Conservation (phyloP, 1,140 invertebrate genomes). For the Zaprionus ghesquierei region DNA sequence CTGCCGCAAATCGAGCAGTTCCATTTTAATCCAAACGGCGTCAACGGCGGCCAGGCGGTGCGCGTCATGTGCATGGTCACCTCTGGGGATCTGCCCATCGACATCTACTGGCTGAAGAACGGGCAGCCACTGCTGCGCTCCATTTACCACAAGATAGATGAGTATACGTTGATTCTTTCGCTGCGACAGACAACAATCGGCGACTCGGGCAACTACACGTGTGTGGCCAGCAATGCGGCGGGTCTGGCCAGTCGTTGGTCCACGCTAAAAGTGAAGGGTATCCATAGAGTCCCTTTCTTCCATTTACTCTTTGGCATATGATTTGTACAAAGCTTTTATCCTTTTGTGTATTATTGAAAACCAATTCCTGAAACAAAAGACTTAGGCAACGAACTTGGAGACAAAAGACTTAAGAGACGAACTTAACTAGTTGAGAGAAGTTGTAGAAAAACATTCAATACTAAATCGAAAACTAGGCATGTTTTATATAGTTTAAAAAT, state of each 20-base stretch:
- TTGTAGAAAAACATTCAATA: background rate
- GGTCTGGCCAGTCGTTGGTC: constrained; percentile 85
- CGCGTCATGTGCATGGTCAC: constrained; percentile 88
- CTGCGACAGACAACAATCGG: constrained; percentile 88
- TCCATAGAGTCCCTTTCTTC: background rate
- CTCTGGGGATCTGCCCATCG: constrained; percentile 88
- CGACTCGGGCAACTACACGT: constrained; percentile 87
- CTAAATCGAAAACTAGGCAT: background rate
- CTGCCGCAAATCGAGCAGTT: constrained; percentile 88
- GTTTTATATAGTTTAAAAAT: background rate
- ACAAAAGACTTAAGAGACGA: background rate
- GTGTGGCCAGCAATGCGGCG: constrained; percentile 87
- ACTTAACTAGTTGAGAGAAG: background rate
- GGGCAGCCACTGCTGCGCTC: constrained; percentile 72
- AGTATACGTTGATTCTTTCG: constrained; percentile 87
- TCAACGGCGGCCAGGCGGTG: constrained; percentile 87
- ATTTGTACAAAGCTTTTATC: constrained; percentile 27
- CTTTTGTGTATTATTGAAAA: background rate
- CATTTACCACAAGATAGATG: constrained; percentile 83
- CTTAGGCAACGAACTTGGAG: constrained; percentile 3
- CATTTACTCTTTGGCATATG: background rate
- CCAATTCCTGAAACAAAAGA: background rate
- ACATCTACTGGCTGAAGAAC: constrained; percentile 86
- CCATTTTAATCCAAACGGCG: constrained; percentile 86
- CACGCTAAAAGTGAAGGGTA: constrained; percentile 85